Base-by-base conservation (phyloP, 1,140 invertebrate species). In the Idris sp. region DNA sequence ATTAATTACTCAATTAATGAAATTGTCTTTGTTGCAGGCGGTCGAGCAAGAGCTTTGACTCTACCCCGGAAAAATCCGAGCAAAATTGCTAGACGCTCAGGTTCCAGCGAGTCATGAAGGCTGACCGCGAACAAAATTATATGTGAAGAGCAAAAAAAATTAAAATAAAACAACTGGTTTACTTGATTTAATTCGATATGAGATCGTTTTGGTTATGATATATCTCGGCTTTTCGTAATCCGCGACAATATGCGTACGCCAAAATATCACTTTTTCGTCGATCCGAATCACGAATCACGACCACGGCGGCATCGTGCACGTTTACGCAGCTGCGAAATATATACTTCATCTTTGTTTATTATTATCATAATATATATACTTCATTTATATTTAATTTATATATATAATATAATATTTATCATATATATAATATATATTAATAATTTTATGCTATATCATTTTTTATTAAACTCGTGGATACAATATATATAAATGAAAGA, bases 121-220 rank as follows among this genome's bases (percentile, higher is more conserved):
- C 76, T 79, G 78, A 79, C 80, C 83, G 83, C 80, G n/a, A n/a
- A n/a, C n/a, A n/a, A n/a, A n/a, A n/a, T n/a, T n/a, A n/a, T n/a
- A n/a, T n/a, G 82, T 80, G 68, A 69, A 74, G 77, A 43, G 41
- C 77, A 84, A 19, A 4, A 11, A 33, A 44, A 44, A 13, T 25
- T 46, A 46, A 14, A 4, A 6, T 16, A 22, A 48, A 54, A 49
- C 14, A 58, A 58, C 14, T 14, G 77, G 81, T 84, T 81, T 78
- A 76, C 78, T 84, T 84, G 64, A 83, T 83, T 78, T 78, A 80
- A 82, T 82, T 86, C 80, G 79, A 85, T 80, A 86, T 86, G 85
- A 86, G 85, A 86, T 87, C 84, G 83, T 84, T 87, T 84, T 84
- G 84, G 84, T 85, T n/a, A 85, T 81, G 76, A 83, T 81, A 78